Evolutionary conservation across 2,113 vertebrate genomes (phyloP), one percentile per base, ranked within the genome.

Genomic region (Callopanchax toddi): DNA sequence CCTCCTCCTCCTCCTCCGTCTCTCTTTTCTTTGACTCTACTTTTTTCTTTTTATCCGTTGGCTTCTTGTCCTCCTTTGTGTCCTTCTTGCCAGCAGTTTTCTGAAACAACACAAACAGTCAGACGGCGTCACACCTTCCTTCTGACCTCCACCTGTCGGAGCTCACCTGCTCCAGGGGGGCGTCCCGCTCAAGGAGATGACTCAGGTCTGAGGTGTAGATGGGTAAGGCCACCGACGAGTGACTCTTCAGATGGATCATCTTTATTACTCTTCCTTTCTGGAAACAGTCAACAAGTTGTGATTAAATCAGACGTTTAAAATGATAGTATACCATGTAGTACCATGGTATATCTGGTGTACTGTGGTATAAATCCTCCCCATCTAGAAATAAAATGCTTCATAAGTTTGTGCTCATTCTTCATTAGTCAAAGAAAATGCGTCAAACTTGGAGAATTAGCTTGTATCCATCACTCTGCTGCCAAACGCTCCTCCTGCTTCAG

Each of bases 201-300:
- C 76, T 80, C 25, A 94, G 20, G 55, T 77, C 58, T 6, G 94
- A 92, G 37, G 78, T 93, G 84, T 89, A 97, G 84, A 97, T 76
- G 1, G 96, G 95, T 75, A 97, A 89, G 0, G 95, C 91, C 53
- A 93, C 91, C 0, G 96, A 97, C 0, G 80, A 86, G 11, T 84
- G 69, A 21, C 92, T 96, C 89, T 97, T 97, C 21, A 97, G 29
- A 51, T 97, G 96, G 85, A 97, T 91, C 37, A 95, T 11, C 85
- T 97, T 97, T 0, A 97, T 80, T 39, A 90, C 85, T 6, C 85
- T 91, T 80, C 92, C 94, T 52, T 91, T 92, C 94, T 96, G 87
- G 12, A 56, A 54, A 20, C 13, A 42, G 3, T 16, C 5, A 18
- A n/a, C 16, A 43, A n/a, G n/a, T n/a, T n/a, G n/a, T n/a, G n/a